Conservation (phyloP, 2,888 invertebrate genomes). For the Scaeva pyrastri region DNA sequence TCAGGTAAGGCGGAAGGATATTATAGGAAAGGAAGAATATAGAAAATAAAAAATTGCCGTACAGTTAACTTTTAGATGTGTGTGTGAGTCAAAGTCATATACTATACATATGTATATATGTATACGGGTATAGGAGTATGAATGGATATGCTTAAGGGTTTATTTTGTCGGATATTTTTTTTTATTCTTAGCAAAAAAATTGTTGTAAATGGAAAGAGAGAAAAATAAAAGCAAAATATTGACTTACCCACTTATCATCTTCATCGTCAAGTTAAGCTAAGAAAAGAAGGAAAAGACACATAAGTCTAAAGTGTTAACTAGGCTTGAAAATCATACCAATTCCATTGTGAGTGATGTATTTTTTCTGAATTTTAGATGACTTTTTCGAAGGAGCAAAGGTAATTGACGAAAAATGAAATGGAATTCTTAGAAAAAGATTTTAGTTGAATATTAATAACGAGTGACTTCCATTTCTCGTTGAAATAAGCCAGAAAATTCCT, state of each 20-base stretch:
- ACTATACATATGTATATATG: too few species aligned
- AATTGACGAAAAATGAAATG: too few species aligned
- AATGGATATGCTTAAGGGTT: slow-evolving; percentile 1
- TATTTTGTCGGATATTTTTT: not conserved
- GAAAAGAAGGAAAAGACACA: too few species aligned
- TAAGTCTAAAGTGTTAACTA: not conserved
- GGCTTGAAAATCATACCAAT: not conserved
- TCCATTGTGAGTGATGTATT: not conserved
- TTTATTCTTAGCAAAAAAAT: too few species aligned
- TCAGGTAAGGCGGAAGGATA: not conserved
- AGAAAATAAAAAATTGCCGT: not conserved
- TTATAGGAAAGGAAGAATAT: not conserved
- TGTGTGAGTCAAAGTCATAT: too few species aligned
- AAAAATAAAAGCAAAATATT: slow-evolving; percentile 18
- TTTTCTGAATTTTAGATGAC: not conserved
- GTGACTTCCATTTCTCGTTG: too few species aligned
- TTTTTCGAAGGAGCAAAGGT: not conserved
- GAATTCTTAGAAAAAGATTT: too few species aligned
- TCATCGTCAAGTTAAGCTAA: too few species aligned
- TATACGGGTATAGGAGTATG: not conserved
- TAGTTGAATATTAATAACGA: too few species aligned
- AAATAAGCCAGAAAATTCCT: too few species aligned
- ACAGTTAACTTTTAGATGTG: not conserved
- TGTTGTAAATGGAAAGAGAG: not conserved
- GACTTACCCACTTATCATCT: not conserved